These are phyloP conservation scores for Falco punctatus DNA, from an alignment of 2,113 vertebrate species.

Conservation along the genomic window DNA sequence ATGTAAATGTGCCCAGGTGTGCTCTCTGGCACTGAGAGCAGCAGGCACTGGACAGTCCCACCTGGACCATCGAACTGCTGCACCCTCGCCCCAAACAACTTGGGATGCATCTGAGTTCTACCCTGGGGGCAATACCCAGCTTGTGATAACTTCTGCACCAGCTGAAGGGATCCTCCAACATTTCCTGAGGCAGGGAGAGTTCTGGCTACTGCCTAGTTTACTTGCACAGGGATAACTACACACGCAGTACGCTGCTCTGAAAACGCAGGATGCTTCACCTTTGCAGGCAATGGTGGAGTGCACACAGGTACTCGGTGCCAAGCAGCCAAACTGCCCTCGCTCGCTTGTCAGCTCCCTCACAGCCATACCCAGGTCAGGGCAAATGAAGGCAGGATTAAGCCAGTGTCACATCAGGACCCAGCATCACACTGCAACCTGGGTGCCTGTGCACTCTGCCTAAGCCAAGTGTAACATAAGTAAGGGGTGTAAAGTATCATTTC, in stretches of 20 bases:
- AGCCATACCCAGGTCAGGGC: accelerated
- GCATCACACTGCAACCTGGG: neutral
- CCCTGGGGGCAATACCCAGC: accelerated
- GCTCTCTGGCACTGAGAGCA: neutral
- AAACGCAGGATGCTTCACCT: neutral
- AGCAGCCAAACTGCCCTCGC: neutral
- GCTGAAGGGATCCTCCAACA: neutral
- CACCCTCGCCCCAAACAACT: neutral
- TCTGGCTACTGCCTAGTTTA: neutral
- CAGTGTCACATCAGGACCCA: neutral
- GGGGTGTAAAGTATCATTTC: neutral
- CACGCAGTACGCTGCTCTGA: neutral
- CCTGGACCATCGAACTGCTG: accelerated
- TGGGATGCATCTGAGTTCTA: neutral
- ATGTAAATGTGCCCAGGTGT: neutral
- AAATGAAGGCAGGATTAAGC: neutral
- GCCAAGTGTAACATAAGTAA: neutral
- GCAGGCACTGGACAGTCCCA: neutral
- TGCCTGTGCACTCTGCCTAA: accelerated
- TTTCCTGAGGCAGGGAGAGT: neutral
- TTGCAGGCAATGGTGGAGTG: neutral
- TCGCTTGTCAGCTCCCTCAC: neutral
- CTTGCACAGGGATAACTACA: neutral
- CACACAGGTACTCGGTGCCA: neutral
- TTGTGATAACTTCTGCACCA: neutral